A percentile compares a stretch with the other conserved stretches of the same genome.
phyloP scores from a whole-genome alignment of 2,113 vertebrate genomes.

The Sterrhoptilus dennistouni region DNA sequence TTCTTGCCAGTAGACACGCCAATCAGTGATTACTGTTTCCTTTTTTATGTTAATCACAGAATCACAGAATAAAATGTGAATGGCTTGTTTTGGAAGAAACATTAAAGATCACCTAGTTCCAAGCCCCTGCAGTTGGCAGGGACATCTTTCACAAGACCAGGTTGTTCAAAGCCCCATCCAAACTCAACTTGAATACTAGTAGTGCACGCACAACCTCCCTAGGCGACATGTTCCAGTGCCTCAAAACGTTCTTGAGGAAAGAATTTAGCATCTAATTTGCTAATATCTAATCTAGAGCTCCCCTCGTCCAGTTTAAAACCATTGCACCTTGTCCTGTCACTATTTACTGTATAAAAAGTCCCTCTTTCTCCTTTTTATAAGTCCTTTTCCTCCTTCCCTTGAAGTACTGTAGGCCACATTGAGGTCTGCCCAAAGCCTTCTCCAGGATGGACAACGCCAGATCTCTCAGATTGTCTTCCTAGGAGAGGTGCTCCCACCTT shows the following conservation, averaged over 20 bases:
- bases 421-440: background rate
- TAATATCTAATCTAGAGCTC: background rate
- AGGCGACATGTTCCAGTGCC: background rate
- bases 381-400: background rate
- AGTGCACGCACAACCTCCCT: background rate
- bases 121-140: background rate
- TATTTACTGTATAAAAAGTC: background rate
- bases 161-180: background rate
- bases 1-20: background rate
- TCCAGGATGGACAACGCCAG: background rate
- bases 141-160: background rate
- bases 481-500: background rate
- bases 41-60: background rate
- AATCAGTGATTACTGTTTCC: background rate
- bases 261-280: background rate
- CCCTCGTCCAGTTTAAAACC: background rate
- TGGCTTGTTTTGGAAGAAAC: background rate
- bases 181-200: too few species aligned
- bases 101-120: background rate
- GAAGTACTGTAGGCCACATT: background rate
- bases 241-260: background rate
- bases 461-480: rapidly evolving
- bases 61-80: background rate
- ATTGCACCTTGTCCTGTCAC: background rate
- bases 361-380: background rate